Base-by-base conservation (phyloP, 2,888 invertebrate species). In the Patella depressa region DNA sequence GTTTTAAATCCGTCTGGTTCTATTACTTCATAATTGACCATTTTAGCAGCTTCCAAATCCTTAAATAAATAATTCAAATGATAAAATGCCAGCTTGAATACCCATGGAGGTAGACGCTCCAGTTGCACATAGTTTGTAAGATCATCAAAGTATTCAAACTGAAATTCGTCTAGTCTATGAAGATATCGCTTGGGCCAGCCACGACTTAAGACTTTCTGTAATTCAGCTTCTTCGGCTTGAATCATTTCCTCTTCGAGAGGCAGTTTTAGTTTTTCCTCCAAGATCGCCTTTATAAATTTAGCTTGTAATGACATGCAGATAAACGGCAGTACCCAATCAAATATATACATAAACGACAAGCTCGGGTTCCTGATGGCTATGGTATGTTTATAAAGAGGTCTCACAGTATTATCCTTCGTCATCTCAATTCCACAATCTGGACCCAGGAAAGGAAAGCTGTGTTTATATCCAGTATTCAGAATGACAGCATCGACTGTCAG, bases 251-350 rank as follows among this genome's bases (percentile, higher is more conserved):
- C 92, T 70, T 91, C 91, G 0, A 92, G 88, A 0, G 96, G 96
- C 17, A 96, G 92, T 14, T 91, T 84, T 85, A 94, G 93, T 15
- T 93, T 91, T 0, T 94, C 95, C 75, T 93, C 93, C 91, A 96
- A 94, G 57, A 93, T 94, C 55, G 94, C 7, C 34, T 34, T 34
- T 85, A 94, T 94, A 89, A 95, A 95, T 34, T 94, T 93, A 1
- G 96, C 95, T 93, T 97, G 97, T 54, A 90, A 89, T 88, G 97
- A 96, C 90, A 96, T 96, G 93, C 96, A 94, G 79, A 96, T 95
- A 90, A 96, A 96, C 0, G 97, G 96, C 89, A 95, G 95, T 1
- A 96, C 95, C 83, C 94, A 95, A 91, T 94, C 96, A 0, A 96
- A 96, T 53, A 98, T 93, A 0, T 97, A 98, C 69, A 96, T 93